A percentile compares a stretch with the other conserved stretches of the same genome.
Evolutionary conservation across 2,797 vertebrate species (phyloP).

Genomic region (Sparus aurata): DNA sequence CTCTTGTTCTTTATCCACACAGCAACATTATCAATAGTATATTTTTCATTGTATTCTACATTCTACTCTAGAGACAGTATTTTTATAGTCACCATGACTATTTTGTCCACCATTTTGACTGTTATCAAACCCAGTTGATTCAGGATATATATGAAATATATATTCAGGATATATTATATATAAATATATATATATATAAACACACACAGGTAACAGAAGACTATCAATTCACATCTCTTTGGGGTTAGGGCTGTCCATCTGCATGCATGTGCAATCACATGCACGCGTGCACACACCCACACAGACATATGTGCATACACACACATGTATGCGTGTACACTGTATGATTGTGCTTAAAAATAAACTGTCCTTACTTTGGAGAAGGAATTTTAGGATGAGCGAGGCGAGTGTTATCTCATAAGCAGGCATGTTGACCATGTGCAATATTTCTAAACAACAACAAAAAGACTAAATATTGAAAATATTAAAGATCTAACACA

Average conservation of each 20-base stretch:
- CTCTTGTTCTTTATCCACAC: conserved; percentile 71
- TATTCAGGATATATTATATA: conserved; percentile 71
- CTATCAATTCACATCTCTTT: conserved; percentile 71
- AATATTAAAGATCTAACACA: conserved; percentile 90
- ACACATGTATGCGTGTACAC: conserved; percentile 86
- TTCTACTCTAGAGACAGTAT: conserved; percentile 83
- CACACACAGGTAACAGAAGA: conserved; percentile 70
- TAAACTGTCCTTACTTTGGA: conserved; percentile 87
- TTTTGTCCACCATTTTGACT: conserved; percentile 81
- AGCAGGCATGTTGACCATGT: conserved; percentile 91
- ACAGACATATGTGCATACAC: conserved; percentile 80
- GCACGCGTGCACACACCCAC: conserved; percentile 78
- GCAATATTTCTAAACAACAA: conserved; percentile 91
- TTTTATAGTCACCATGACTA: conserved; percentile 84
- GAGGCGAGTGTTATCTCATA: conserved; percentile 86
- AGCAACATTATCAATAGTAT: conserved; percentile 77
- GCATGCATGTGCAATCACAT: conserved; percentile 81
- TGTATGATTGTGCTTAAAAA: conserved; percentile 88
- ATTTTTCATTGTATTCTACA: conserved; percentile 79
- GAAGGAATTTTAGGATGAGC: conserved; percentile 86
- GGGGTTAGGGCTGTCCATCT: conserved; percentile 74
- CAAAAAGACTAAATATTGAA: conserved; percentile 86
- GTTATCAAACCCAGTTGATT: conserved; percentile 80
- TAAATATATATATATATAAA: conserved; percentile 46
- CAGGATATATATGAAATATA: conserved; percentile 76